Evolutionary conservation across 2,113 vertebrate species (phyloP).

Genomic region (Gnathonemus longibarbis): DNA sequence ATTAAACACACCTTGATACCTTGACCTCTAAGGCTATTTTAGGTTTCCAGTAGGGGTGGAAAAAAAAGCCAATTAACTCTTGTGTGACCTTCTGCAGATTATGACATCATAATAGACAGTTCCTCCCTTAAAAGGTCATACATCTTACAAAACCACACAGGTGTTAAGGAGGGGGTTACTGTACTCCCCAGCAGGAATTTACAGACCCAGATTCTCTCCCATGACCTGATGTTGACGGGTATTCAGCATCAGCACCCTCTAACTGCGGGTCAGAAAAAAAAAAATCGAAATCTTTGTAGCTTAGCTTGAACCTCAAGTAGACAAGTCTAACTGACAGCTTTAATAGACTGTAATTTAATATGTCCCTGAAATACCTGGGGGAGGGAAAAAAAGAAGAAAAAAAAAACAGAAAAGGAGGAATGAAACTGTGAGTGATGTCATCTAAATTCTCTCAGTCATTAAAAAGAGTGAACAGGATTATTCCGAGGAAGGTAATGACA

Average conservation of each 20-base stretch:
- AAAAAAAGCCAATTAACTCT: neutral
- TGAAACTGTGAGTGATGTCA: neutral
- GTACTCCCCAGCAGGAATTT: neutral
- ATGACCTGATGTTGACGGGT: neutral
- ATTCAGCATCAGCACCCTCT: neutral
- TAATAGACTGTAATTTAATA: neutral
- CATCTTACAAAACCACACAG: neutral
- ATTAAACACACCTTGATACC: neutral
- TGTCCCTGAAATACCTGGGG: neutral
- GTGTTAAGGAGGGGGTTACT: neutral
- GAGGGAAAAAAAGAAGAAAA: neutral
- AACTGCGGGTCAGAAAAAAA: neutral
- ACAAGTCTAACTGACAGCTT: neutral
- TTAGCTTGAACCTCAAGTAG: neutral
- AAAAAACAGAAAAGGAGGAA: neutral
- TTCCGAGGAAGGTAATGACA: neutral
- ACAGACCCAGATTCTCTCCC: neutral
- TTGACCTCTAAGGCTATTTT: neutral
- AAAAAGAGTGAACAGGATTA: slow-evolving; percentile 6
- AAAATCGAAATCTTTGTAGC: neutral
- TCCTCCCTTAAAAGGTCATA: neutral
- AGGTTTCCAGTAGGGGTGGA: neutral
- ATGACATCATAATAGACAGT: neutral
- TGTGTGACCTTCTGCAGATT: neutral
- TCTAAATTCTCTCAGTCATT: neutral